Base-by-base conservation (phyloP, 2,888 invertebrate species). In the Standfussiana lucernea region DNA sequence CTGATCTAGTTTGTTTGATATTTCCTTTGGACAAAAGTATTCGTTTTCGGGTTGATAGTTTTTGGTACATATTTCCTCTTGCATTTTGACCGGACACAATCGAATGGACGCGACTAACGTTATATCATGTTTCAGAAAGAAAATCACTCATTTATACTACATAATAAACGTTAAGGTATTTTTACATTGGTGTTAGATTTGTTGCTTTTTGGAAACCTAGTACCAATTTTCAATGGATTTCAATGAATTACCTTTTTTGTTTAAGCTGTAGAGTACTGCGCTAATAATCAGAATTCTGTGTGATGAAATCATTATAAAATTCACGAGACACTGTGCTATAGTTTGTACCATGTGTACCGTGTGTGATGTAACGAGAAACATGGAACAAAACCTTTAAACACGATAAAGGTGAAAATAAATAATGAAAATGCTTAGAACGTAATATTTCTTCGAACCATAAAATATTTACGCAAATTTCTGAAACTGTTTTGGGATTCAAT, bases 1-100 rank as follows among this genome's bases (percentile, higher is more conserved):
- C 24, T 74, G 75, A 24, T 90, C 85, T 13, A 91, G 35, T 79
- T 84, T 83, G 42, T 65, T 50, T 40, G 77, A 56, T 59, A 80
- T 32, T 0, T 69, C 24, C n/a, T 66, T 70, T 15, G 83, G 70
- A 42, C 65, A 80, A 64, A 65, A 40, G n/a, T 68, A 59, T 40
- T 83, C 42, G 15, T 37, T 68, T 71, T 50, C 15, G 11, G 35
- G 4, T n/a, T 47, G 47, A 42, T 67, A 18, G 15, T 73, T 80
- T 40, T 74, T 50, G 15, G 73, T n/a, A 64, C 24, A 64, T 53
- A 62, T 73, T 67, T 83, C 77, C 5, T 65, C 70, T 77, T 74
- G 56, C 74, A 85, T 83, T 50, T 72, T 83, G 62, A 45, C 50
- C 15, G 40, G 24, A 71, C 40, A 32, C 47, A 32, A 53, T 72